Percentiles rank a stretch among this genome's conserved stretches.
These are phyloP conservation scores for Hiodon tergisus DNA, from an alignment of 2,113 vertebrate species.

Conservation along the genomic window DNA sequence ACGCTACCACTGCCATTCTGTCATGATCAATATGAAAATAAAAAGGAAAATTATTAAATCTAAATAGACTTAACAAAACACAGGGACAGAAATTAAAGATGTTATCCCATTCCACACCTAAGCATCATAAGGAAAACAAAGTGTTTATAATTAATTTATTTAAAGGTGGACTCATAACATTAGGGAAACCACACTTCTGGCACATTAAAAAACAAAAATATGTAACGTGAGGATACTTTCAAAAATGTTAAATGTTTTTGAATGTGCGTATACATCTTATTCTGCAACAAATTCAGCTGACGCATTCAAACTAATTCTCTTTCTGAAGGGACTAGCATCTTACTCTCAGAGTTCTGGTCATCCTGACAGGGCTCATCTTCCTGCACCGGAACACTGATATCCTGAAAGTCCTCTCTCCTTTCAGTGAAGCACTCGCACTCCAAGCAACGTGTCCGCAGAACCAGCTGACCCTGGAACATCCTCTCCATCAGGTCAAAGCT, in stretches of 20 bases:
- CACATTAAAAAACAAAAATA: not conserved
- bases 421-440: conserved; percentile 96
- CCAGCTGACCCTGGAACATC: conserved; percentile 90
- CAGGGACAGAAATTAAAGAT: too few relatives aligned
- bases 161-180: too few relatives aligned
- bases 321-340: conserved; percentile 17
- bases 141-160: too few relatives aligned
- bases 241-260: not conserved
- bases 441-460: conserved; percentile 88
- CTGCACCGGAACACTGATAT: conserved; percentile 94
- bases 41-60: too few relatives aligned
- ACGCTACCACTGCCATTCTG: too few relatives aligned
- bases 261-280: not conserved
- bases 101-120: too few relatives aligned
- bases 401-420: conserved; percentile 91
- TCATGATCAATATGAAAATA: too few relatives aligned
- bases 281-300: not conserved
- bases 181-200: not conserved
- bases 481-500: conserved; percentile 83
- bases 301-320: not conserved
- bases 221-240: too few relatives aligned
- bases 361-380: conserved; percentile 77
- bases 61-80: too few relatives aligned
- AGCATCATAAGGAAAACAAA: too few relatives aligned
- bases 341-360: conserved; percentile 76